Evolutionary conservation across 1,140 invertebrate species (phyloP).

Genomic region (Capitella teleta): DNA sequence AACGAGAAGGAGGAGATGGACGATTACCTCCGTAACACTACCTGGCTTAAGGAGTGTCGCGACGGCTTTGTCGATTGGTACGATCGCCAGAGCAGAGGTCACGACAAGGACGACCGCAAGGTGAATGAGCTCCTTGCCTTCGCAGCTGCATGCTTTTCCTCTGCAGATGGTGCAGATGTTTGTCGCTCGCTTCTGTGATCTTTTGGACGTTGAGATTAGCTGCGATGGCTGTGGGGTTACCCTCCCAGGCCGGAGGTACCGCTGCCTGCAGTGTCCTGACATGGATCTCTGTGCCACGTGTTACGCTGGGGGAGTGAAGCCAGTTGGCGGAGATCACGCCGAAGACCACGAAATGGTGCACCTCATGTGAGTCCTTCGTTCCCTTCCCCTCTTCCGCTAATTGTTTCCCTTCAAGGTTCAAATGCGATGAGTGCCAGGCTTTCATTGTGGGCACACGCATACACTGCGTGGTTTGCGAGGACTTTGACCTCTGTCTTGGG

Average conservation of each 20-base stretch:
- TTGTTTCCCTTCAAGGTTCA: conserved; percentile 22
- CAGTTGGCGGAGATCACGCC: conserved; percentile 31
- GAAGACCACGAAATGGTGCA: conserved; percentile 39
- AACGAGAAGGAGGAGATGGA: conserved; percentile 30
- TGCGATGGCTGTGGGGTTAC: conserved; percentile 39
- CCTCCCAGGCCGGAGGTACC: conserved; percentile 30
- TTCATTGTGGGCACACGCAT: conserved; percentile 37
- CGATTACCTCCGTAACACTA: conserved; percentile 30
- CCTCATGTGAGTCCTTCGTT: conserved; percentile 35
- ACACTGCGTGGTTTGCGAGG: conserved; percentile 37
- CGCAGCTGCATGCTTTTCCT: too few relatives aligned
- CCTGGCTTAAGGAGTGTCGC: conserved; percentile 29
- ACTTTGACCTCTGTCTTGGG: conserved; percentile 39
- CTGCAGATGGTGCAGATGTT: conserved; percentile 37
- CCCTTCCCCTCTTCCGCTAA: neutral
- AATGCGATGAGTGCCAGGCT: conserved; percentile 36
- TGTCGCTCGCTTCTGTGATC: conserved; percentile 34
- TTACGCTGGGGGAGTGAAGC: conserved; percentile 34
- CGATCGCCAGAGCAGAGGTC: conserved; percentile 13
- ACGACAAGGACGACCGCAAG: neutral
- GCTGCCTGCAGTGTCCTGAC: conserved; percentile 36
- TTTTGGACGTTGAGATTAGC: conserved; percentile 36
- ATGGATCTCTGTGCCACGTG: conserved; percentile 40
- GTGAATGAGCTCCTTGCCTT: too few relatives aligned
- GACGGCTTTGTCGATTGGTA: conserved; percentile 21